A percentile compares a stretch with the other conserved stretches of the same genome.
Conservation (phyloP, 2,113 vertebrate species). For the Vulpes lagopus region DNA sequence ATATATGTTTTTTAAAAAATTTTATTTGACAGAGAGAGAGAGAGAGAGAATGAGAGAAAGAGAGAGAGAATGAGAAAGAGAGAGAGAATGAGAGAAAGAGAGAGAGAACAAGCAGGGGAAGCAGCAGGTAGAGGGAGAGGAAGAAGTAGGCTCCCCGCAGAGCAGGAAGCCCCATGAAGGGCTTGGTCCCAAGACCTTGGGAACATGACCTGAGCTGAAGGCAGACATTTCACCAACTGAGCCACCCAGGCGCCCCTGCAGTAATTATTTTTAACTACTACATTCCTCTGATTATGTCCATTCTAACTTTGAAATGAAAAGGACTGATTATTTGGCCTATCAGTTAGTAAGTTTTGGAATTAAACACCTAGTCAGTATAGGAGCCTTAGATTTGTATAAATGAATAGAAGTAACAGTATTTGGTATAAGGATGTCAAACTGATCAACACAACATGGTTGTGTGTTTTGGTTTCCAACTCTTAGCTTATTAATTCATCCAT, state of each 20-base stretch:
- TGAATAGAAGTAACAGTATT: slow-evolving; percentile 7
- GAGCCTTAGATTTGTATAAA: background rate
- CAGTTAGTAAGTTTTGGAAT: slow-evolving; percentile 4
- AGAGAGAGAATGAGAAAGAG: background rate
- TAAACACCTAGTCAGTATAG: background rate
- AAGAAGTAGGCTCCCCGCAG: background rate
- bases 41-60: background rate
- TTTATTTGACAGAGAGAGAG: background rate
- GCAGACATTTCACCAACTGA: background rate
- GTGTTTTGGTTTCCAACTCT: background rate
- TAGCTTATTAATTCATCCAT: background rate
- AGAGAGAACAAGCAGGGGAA: too few species aligned
- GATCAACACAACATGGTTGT: background rate
- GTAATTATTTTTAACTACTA: slow-evolving; percentile 13
- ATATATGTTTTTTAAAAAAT: background rate
- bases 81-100: background rate
- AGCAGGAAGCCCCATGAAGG: background rate
- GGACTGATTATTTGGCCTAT: background rate
- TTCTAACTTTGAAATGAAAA: slow-evolving; percentile 35
- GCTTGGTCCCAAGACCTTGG: background rate
- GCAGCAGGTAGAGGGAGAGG: background rate
- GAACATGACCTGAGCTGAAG: too few species aligned
- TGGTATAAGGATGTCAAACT: background rate
- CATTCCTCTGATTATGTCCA: background rate
- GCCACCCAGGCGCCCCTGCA: background rate